Evolutionary conservation across 1,140 invertebrate genomes (phyloP).

Genomic region (Diorhabda elongata): DNA sequence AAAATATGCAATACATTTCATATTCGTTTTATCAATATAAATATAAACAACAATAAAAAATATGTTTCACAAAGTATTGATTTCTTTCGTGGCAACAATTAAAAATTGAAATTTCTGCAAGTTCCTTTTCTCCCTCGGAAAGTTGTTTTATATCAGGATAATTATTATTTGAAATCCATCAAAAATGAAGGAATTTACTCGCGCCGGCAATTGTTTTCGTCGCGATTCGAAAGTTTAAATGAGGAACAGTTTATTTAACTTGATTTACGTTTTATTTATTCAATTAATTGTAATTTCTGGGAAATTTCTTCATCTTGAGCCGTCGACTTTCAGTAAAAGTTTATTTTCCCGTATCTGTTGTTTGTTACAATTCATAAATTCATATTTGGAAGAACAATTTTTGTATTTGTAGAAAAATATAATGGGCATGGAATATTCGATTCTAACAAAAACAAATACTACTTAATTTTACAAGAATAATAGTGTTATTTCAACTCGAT

Average conservation of each 20-base stretch:
- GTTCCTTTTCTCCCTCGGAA: background rate
- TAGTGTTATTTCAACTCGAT: too few relatives aligned
- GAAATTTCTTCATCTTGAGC: background rate
- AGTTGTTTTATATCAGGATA: background rate
- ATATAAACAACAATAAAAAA: too few relatives aligned
- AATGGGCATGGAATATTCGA: too few relatives aligned
- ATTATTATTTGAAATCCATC: background rate
- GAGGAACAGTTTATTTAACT: conserved; percentile 2
- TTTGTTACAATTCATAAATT: too few relatives aligned
- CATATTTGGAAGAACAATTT: too few relatives aligned
- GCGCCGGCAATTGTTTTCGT: background rate
- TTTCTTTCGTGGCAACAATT: background rate
- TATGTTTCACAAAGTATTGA: background rate
- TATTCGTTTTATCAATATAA: too few relatives aligned
- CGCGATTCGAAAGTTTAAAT: conserved; percentile 2
- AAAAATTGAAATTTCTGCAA: background rate
- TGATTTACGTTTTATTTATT: conserved; percentile 3
- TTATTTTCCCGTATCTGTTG: background rate
- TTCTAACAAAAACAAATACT: too few relatives aligned
- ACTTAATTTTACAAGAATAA: too few relatives aligned
- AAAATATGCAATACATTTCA: too few relatives aligned
- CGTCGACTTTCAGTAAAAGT: background rate
- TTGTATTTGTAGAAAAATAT: too few relatives aligned
- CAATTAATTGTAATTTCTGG: background rate
- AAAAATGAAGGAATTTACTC: background rate